phyloP scores from a whole-genome alignment of 2,797 vertebrate genomes.

The Bufotes viridis region DNA sequence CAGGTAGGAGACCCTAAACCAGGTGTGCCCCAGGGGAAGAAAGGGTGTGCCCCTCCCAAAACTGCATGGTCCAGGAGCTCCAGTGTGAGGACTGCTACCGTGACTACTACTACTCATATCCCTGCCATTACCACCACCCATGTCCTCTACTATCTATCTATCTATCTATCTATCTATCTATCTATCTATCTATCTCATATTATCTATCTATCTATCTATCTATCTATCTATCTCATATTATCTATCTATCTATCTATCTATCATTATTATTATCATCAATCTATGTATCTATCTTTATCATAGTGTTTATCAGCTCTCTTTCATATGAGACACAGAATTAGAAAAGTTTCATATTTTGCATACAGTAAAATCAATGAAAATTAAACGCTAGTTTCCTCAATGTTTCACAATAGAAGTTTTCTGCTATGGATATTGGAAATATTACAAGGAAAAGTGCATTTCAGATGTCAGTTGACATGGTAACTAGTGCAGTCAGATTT shows the following conservation, averaged over 20 bases:
- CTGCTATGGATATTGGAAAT: slow-evolving; percentile 25
- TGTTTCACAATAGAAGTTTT: slow-evolving; percentile 8
- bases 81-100: too few relatives aligned
- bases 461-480: slow-evolving; percentile 42
- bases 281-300: neutral
- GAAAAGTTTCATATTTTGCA: slow-evolving; percentile 1
- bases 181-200: neutral
- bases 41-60: too few relatives aligned
- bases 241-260: neutral
- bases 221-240: neutral
- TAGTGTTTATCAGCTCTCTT: neutral
- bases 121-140: too few relatives aligned
- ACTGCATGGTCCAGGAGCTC: too few relatives aligned
- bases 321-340: neutral
- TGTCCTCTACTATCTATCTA: too few relatives aligned
- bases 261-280: neutral
- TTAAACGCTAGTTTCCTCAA: neutral
- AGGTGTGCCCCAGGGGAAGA: neutral
- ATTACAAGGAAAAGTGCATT: slow-evolving; percentile 22
- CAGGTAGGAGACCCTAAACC: too few relatives aligned
- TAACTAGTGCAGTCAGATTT: slow-evolving; percentile 48
- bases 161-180: neutral
- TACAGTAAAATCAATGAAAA: neutral
- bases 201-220: neutral
- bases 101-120: too few relatives aligned